These are phyloP conservation scores for Avahi laniger DNA, from an alignment of 2,797 vertebrate species.

Conservation along the genomic window DNA sequence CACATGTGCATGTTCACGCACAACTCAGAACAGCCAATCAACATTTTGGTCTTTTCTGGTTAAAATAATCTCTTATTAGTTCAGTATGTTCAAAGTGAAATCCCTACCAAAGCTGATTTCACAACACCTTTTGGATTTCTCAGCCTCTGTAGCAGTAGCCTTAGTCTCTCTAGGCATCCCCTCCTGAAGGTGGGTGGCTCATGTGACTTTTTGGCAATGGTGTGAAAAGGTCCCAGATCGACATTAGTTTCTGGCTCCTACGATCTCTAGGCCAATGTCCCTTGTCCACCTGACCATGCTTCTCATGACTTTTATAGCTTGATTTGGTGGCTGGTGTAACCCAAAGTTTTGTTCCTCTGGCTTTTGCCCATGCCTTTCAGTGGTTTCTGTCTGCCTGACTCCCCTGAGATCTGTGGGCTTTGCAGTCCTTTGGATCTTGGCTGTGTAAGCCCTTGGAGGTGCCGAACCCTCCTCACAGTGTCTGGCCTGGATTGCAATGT, in stretches of 20 bases:
- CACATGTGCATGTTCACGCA: fast-evolving
- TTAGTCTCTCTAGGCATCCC: neutral
- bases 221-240: neutral
- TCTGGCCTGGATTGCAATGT: neutral
- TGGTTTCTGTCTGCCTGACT: neutral
- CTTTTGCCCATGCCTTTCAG: neutral
- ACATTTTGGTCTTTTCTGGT: neutral
- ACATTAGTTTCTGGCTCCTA: neutral
- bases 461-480: neutral
- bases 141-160: neutral
- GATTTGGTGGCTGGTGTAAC: neutral
- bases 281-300: neutral
- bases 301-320: neutral
- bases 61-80: neutral
- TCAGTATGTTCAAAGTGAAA: neutral
- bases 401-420: neutral
- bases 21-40: neutral
- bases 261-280: neutral
- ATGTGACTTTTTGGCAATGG: neutral
- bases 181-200: too few species aligned
- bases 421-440: neutral
- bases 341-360: neutral
- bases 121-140: neutral
- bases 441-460: neutral
- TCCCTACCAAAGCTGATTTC: neutral